Evolutionary conservation across 64 coral and sea anemone genomes (phyloP), one percentile per base, ranked within the genome.

Genomic region (Montipora sp.): DNA sequence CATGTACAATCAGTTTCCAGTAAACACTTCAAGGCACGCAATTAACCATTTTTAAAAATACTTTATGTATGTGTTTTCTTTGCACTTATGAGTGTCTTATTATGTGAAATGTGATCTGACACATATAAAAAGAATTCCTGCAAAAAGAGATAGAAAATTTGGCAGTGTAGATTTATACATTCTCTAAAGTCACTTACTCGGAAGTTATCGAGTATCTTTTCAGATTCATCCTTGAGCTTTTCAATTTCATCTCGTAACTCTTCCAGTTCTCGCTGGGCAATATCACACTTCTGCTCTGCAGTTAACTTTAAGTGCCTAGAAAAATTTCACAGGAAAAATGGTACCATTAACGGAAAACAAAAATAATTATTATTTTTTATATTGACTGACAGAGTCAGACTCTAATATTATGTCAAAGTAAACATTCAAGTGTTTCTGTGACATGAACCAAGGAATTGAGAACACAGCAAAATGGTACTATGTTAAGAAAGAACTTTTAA

Each of bases 211-310:
- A 99, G 83, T 67, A 99, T 96, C 90, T 96, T 94, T 78, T 99
- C 98, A 75, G 98, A 99, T 69, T 99, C 98, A 89, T 99, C 98
- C 27, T 87, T 83, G 8, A 96, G 80, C 61, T 99, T 96, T 22
- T 99, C 91, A 71, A 99, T 99, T 15, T 99, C 98, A 86, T 99
- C 98, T 90, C 95, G 91, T n/a, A 99, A 59, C 87, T 99, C 98
- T 63, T 99, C 98, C 43, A 99, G 85, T 67, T 99, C 98, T 60
- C 98, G 47, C 65, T 96, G 98, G 7, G 98, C 98, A 92, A 99
- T 99, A 61, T 99, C 98, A 94, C 98, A 99, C 63, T 99, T 99
- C 48, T 99, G 98, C 79, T 99, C 98, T 19, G 98, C 98, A 72
- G 47, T 94, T n/a, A 99, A 75, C 78, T 99, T 99, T 66, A 99